phyloP scores from a whole-genome alignment of 2,888 invertebrate genomes.

The Chirona hameri region DNA sequence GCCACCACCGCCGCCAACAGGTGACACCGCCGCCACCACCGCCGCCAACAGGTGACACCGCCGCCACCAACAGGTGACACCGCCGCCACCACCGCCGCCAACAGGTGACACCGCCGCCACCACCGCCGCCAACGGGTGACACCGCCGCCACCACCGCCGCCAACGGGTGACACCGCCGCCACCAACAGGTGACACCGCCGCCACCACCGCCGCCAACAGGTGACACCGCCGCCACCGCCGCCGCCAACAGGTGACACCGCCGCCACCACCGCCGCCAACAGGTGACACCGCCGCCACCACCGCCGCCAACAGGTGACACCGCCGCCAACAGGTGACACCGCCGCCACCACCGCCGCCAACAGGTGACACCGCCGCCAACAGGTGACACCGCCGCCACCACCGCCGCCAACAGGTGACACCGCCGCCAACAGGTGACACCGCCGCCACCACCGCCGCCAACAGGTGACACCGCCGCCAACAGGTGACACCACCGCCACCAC shows the following conservation, averaged over 20 bases:
- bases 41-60: neutral
- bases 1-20: neutral
- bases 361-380: neutral
- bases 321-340: no score
- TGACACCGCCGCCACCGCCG: neutral
- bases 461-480: neutral
- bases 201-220: neutral
- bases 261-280: neutral
- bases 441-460: no score
- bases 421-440: no score
- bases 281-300: neutral
- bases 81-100: no score
- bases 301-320: neutral
- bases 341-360: no score
- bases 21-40: neutral
- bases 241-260: neutral
- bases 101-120: neutral
- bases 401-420: neutral
- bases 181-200: no score
- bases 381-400: no score
- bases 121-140: neutral
- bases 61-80: no score
- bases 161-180: neutral
- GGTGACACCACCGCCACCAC: no score
- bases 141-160: neutral